A percentile compares a stretch with the other conserved stretches of the same genome.
Evolutionary conservation across 2,888 invertebrate species (phyloP).

Genomic region (Lordiphosa andalusiaca): DNA sequence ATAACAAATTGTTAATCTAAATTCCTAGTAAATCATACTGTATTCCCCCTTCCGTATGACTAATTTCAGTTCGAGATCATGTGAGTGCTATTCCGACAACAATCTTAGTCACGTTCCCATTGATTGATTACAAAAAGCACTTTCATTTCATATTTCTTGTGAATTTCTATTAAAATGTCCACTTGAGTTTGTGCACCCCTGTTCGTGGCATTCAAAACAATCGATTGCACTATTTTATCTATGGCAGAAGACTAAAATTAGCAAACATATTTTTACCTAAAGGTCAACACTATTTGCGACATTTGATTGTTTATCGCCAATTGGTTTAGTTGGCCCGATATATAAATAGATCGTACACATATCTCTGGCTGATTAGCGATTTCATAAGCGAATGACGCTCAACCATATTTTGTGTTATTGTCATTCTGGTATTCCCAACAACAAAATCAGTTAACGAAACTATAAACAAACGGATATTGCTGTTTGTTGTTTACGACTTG

Average conservation of each 20-base stretch:
- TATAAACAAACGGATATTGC: slow-evolving; percentile 53
- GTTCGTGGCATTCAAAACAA: neutral
- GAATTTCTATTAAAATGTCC: neutral
- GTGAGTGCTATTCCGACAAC: slow-evolving; percentile 12
- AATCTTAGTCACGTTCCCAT: slow-evolving; percentile 27
- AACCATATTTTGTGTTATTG: neutral
- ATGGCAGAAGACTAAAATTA: neutral
- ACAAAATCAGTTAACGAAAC: slow-evolving; percentile 32
- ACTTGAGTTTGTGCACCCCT: neutral
- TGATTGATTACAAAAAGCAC: slow-evolving; percentile 4
- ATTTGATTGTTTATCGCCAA: slow-evolving; percentile 13
- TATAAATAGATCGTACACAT: slow-evolving; percentile 19
- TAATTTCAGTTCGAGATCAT: slow-evolving; percentile 13
- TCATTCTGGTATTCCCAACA: slow-evolving; percentile 25
- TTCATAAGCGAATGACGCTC: slow-evolving; percentile 17
- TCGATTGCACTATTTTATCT: slow-evolving; percentile 31
- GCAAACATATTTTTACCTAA: slow-evolving; percentile 20
- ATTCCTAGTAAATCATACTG: too few relatives aligned
- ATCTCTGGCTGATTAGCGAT: slow-evolving; percentile 16
- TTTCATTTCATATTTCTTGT: neutral
- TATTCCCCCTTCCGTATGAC: too few relatives aligned
- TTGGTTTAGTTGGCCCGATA: neutral
- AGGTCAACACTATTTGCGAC: slow-evolving; percentile 34
- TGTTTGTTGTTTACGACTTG: slow-evolving; percentile 54
- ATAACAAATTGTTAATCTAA: too few relatives aligned